Conservation (phyloP, 1,140 invertebrate genomes). For the Bombus sibiricus region DNA sequence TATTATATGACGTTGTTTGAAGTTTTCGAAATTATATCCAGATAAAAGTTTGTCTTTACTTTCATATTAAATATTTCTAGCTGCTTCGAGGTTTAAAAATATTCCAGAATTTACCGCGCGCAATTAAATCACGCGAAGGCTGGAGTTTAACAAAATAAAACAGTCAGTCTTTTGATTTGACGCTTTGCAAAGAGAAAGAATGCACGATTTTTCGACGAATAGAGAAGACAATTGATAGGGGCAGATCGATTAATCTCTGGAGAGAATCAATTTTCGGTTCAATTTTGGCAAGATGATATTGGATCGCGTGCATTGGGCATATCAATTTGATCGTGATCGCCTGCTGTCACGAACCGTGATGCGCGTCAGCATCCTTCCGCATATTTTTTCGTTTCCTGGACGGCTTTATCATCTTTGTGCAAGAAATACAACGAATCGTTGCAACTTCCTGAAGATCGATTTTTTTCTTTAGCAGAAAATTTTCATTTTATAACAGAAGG, state of each 20-base stretch:
- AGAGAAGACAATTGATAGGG: neutral
- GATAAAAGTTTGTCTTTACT: neutral
- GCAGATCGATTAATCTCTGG: constrained; percentile 1
- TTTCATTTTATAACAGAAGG: no score
- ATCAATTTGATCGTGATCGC: constrained; percentile 44
- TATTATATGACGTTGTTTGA: neutral
- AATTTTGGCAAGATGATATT: constrained; percentile 48
- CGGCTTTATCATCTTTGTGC: no score
- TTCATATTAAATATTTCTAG: neutral
- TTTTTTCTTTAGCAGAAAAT: no score
- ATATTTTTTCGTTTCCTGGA: neutral
- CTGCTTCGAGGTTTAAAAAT: neutral
- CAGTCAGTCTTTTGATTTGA: neutral
- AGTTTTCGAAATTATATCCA: neutral
- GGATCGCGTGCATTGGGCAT: constrained; percentile 42
- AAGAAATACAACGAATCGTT: no score
- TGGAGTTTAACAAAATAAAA: neutral
- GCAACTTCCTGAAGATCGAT: no score
- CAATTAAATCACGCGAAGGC: neutral
- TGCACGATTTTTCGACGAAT: neutral
- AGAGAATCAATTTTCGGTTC: constrained; percentile 33
- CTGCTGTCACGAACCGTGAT: constrained; percentile 42
- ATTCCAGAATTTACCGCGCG: neutral
- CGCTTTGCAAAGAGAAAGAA: no score
- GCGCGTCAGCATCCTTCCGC: constrained; percentile 1